phyloP scores from a whole-genome alignment of 2,797 vertebrate species.

The Neopelma chrysocephalum region DNA sequence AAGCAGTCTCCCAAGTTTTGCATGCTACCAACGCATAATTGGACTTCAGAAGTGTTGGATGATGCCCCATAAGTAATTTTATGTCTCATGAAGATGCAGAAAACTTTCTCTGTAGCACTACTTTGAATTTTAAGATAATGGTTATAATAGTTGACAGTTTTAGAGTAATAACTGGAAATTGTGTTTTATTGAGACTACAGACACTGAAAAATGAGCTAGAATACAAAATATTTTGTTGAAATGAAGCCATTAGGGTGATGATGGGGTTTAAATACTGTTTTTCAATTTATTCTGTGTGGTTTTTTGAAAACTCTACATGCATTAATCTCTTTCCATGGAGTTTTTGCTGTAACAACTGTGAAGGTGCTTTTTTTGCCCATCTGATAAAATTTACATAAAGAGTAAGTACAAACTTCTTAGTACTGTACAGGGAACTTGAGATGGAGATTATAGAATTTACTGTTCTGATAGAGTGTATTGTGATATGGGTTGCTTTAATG shows the following conservation, averaged over 20 bases:
- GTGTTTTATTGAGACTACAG: not conserved
- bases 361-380: not conserved
- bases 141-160: not conserved
- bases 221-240: not conserved
- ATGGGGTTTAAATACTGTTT: not conserved
- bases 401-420: not conserved
- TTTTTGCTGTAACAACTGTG: not conserved
- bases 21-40: not conserved
- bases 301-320: not conserved
- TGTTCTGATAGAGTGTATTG: not conserved
- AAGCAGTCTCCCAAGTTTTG: not conserved
- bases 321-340: not conserved
- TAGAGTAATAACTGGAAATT: not conserved
- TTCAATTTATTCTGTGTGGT: not conserved
- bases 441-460: not conserved
- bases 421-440: not conserved
- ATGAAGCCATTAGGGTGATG: not conserved
- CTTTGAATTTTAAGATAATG: not conserved
- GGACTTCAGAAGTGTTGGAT: not conserved
- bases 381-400: not conserved
- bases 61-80: fast-evolving
- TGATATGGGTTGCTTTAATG: not conserved
- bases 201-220: not conserved
- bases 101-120: not conserved
- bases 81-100: not conserved